Evolutionary conservation across 2,797 vertebrate species (phyloP).

Genomic region (Benthosema pterotum): DNA sequence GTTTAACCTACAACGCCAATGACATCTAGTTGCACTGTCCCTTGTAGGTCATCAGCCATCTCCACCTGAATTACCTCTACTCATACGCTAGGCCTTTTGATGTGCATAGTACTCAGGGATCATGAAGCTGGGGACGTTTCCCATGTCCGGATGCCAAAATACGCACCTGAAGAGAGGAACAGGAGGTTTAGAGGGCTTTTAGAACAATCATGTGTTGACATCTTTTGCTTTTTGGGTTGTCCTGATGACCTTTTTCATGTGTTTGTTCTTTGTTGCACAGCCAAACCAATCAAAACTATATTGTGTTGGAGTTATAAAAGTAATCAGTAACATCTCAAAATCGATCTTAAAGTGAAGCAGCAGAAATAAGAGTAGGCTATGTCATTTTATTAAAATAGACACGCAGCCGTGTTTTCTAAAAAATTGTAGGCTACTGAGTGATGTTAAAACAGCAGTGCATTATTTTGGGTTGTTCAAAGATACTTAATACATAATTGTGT

Average conservation of each 20-base stretch:
- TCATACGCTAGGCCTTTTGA: constrained; percentile 31
- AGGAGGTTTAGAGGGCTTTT: constrained; percentile 55
- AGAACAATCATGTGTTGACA: constrained; percentile 57
- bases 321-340: too few species aligned
- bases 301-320: too few species aligned
- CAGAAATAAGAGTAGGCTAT: too few species aligned
- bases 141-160: constrained; percentile 51
- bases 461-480: too few species aligned
- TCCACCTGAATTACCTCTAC: constrained; percentile 48
- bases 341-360: too few species aligned
- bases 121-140: constrained; percentile 55
- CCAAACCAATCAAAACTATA: too few species aligned
- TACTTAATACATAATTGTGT: too few species aligned
- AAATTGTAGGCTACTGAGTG: too few species aligned
- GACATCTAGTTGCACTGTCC: constrained; percentile 21
- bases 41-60: not conserved
- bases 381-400: too few species aligned
- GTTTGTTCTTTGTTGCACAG: constrained; percentile 37
- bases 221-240: constrained; percentile 3
- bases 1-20: constrained; percentile 25
- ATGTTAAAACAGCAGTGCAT: too few species aligned
- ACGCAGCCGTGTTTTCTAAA: too few species aligned
- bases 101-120: constrained; percentile 51
- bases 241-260: constrained; percentile 29
- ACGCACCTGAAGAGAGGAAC: constrained; percentile 45